Evolutionary conservation across 2,888 invertebrate genomes (phyloP).

Genomic region (Archaeoteleia sp.): DNA sequence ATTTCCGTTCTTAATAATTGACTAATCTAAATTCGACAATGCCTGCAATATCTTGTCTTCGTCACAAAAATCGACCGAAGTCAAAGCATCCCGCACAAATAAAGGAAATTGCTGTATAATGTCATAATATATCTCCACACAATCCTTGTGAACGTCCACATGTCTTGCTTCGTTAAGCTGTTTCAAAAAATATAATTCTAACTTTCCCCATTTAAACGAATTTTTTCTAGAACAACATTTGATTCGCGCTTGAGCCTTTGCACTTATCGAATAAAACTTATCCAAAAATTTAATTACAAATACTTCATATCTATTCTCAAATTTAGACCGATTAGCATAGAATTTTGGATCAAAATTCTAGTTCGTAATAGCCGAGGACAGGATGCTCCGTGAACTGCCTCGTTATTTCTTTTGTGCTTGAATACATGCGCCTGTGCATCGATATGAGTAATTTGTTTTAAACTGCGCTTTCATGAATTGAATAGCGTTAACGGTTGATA

Average conservation of each 20-base stretch:
- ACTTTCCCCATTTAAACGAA: not conserved
- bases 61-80: not conserved
- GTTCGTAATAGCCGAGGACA: too few relatives aligned
- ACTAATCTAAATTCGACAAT: not conserved
- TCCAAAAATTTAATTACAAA: constrained; percentile 1
- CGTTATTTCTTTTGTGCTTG: too few relatives aligned
- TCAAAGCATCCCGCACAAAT: not conserved
- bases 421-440: too few relatives aligned
- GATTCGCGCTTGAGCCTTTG: not conserved
- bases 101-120: too few relatives aligned
- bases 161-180: not conserved
- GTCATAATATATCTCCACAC: not conserved
- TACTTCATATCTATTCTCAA: not conserved
- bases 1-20: too few relatives aligned
- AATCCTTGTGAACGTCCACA: not conserved
- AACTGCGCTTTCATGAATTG: too few relatives aligned
- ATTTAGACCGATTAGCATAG: not conserved
- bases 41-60: not conserved
- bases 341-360: too few relatives aligned
- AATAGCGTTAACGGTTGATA: too few relatives aligned
- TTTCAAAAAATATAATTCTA: constrained; percentile 2
- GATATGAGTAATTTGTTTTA: too few relatives aligned
- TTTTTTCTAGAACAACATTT: not conserved
- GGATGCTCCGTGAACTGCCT: too few relatives aligned
- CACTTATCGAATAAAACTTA: not conserved